Conservation (phyloP, 2,113 vertebrate genomes). For the Petrocephalus microphthalmus region DNA sequence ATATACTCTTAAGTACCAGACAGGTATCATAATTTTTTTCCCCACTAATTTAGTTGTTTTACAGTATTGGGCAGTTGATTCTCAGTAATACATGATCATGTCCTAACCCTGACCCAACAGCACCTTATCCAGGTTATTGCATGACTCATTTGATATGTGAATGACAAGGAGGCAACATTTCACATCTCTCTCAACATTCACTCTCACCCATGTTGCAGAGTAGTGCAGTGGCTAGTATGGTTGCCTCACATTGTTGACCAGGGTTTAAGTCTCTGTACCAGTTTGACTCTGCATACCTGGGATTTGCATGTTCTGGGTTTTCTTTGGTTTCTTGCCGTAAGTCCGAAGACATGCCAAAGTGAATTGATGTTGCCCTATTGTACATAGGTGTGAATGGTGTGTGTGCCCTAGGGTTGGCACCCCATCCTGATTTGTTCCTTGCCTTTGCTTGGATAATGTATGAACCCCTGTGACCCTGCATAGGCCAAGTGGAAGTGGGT, state of each 20-base stretch:
- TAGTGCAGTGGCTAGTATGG: neutral
- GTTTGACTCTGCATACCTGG: neutral
- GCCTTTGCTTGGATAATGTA: neutral
- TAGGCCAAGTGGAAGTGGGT: neutral
- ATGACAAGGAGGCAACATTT: neutral
- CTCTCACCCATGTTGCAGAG: neutral
- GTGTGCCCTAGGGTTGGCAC: too few relatives aligned
- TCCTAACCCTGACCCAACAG: neutral
- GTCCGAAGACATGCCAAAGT: too few relatives aligned
- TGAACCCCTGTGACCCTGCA: neutral
- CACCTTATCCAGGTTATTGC: neutral
- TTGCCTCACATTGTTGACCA: neutral
- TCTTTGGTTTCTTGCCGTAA: neutral
- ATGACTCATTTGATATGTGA: neutral
- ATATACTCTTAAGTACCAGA: constrained; percentile 77
- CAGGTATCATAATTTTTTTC: constrained; percentile 56
- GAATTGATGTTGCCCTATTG: too few relatives aligned
- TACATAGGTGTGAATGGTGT: too few relatives aligned
- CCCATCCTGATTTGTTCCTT: neutral
- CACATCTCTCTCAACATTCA: neutral
- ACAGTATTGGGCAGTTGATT: neutral
- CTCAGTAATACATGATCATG: neutral
- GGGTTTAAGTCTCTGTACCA: neutral
- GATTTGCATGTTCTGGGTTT: neutral
- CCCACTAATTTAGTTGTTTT: neutral